Evolutionary conservation across 1,140 invertebrate species (phyloP), one percentile per base, ranked within the genome.

Genomic region (Pseudomyrmex sp.): DNA sequence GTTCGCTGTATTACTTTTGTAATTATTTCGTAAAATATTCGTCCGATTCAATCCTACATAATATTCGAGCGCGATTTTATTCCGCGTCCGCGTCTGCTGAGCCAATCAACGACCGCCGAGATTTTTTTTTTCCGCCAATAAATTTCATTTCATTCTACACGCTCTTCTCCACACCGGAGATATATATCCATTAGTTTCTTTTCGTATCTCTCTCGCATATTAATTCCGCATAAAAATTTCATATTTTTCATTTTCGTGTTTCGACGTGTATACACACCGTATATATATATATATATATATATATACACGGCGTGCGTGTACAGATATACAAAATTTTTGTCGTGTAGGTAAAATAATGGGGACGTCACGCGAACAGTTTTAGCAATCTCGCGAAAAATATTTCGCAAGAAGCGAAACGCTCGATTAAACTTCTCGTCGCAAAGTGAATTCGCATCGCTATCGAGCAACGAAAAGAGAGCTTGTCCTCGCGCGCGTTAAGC

Each of bases 91-190:
- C 13, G 13, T 74, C 20, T 48, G 62, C 15, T 62, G 8, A 66
- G 26, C 18, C 18, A 77, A 56, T 77, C 35, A 48, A 59, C 8
- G 44, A 4, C 35, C 12, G 54, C 35, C 20, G 10, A 0, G 35
- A 69, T 69, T 56, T 76, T 76, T 76, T 76, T 68, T 77, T 77
- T 3, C 48, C 26, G 12, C 48, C 52, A 18, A 59, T 79, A 70
- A 79, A 70, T 79, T 70, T 2, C 48, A 58, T 48, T 79, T 79
- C 20, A 48, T 10, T 26, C 8, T 44, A 26, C 50, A 23, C 35
- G 35, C 35, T 35, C 48, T 20, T 26, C 44, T n/a, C 54, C 76
- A 59, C 70, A 35, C 5, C 35, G 35, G 48, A 70, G 44, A 79
- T 9, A 48, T 9, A 48, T 20, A 58, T 58, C 76, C 76, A 79